Percentiles rank a stretch among this genome's conserved stretches.
These are phyloP conservation scores for Mormyrus iriodes DNA, from an alignment of 2,113 vertebrate genomes.

Conservation along the genomic window DNA sequence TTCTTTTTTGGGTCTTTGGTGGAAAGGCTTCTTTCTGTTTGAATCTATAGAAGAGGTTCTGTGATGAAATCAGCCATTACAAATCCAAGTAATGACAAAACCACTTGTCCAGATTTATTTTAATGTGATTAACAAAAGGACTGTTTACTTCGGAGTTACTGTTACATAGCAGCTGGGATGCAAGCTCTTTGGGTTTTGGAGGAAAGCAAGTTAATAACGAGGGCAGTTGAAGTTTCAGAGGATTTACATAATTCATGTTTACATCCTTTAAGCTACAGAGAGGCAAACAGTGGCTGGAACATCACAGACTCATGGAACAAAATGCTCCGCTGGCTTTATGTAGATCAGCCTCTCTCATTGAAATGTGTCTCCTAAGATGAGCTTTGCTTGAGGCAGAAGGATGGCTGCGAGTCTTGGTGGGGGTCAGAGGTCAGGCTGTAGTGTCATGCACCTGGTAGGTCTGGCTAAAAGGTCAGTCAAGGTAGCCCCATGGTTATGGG, in stretches of 20 bases:
- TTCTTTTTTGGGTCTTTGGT: background rate
- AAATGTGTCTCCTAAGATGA: slow-evolving; percentile 45
- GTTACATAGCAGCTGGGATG: background rate
- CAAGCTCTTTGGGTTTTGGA: background rate
- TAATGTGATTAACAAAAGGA: background rate
- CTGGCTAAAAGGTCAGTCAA: slow-evolving; percentile 32
- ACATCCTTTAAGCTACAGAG: background rate
- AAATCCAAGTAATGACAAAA: background rate
- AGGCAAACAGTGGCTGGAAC: slow-evolving; percentile 29
- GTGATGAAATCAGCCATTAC: background rate
- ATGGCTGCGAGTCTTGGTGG: slow-evolving; percentile 24
- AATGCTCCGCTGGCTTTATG: slow-evolving; percentile 36
- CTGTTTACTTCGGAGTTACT: background rate
- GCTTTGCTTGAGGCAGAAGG: slow-evolving; percentile 31
- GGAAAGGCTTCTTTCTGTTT: background rate
- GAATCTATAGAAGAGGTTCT: background rate
- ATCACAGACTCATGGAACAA: slow-evolving; percentile 1
- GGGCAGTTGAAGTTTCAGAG: slow-evolving; percentile 7
- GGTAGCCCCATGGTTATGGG: slow-evolving; percentile 31
- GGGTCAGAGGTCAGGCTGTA: slow-evolving; percentile 22
- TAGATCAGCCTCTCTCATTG: slow-evolving; percentile 50
- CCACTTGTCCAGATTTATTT: background rate
- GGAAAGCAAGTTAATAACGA: background rate
- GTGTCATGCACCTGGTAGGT: slow-evolving; percentile 29
- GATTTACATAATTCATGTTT: slow-evolving; percentile 5